These are phyloP conservation scores for Myotis brandtii DNA, from an alignment of 2,113 vertebrate species.

Conservation along the genomic window DNA sequence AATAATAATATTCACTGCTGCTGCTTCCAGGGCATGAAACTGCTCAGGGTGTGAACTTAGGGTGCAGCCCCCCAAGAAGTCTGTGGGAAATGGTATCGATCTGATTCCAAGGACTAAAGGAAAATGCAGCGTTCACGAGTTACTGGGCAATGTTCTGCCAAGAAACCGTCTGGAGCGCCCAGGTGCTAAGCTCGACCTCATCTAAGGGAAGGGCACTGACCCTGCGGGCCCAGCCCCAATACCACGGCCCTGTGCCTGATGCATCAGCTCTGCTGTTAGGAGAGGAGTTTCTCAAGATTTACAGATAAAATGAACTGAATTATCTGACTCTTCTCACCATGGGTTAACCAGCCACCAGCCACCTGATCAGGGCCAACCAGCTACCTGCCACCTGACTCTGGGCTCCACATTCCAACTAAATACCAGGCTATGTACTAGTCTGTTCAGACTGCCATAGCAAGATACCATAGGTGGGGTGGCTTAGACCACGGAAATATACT, in stretches of 20 bases:
- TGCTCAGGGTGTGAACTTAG: background rate
- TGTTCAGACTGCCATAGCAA: background rate
- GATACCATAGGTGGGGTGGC: accelerated
- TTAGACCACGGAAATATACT: accelerated
- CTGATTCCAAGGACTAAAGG: background rate
- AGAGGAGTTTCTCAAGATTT: background rate
- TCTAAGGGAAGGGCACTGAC: accelerated
- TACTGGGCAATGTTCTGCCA: background rate
- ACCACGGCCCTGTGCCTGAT: accelerated
- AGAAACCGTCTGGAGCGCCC: no score
- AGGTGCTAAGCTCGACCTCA: background rate
- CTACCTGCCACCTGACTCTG: no score
- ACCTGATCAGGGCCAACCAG: no score
- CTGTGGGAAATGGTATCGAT: background rate
- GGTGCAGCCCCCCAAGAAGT: background rate
- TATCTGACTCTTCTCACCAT: background rate
- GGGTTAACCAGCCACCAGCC: background rate
- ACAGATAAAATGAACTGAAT: accelerated
- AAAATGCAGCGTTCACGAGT: background rate
- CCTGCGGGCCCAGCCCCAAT: background rate
- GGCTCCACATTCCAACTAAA: background rate
- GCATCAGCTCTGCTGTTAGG: accelerated
- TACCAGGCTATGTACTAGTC: accelerated
- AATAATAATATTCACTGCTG: accelerated
- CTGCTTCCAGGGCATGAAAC: background rate